Base-by-base conservation (phyloP, 1,140 invertebrate genomes). In the Scaptomyza pallida region DNA sequence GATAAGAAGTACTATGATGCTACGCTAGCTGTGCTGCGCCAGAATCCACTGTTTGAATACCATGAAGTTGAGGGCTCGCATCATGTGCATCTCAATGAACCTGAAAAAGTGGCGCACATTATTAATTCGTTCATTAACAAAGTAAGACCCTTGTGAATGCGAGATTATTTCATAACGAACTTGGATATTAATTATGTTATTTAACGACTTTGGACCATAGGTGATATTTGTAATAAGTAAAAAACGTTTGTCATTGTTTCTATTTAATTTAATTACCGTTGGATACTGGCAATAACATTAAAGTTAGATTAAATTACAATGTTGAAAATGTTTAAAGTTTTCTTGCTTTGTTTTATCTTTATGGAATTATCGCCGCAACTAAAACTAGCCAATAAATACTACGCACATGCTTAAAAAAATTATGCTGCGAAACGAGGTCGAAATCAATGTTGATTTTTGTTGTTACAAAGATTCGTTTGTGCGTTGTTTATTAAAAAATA, bases 81-180 rank as follows among this genome's bases (percentile, higher is more conserved):
- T 92, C 95, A 96, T 90, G 92, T 95, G 8, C 96, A 97, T 90
- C 92, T 97, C 40, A 95, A 94, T 56, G 92, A 95, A 75, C 94
- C 95, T 1, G 92, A 94, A 75, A 85, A 89, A 62, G 89, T 96
- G 62, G 93, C 93, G 3, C 91, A 92, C 15, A 81, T 93, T 33
- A 93, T 95, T 10, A 92, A 92, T 55, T 88, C 93, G 0, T 95
- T 95, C 89, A 91, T 95, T 62, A 73, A 92, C 70, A 94, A 93
- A 71, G 91, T 93, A 77, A 70, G 81, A 30, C 73, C 79, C 70
- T 50, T 71, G 56, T 77, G n/a, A 35, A 83, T 63, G 57, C 3
- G 15, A 41, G 19, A 2, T 5, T n/a, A 37, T 6, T 30, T 8
- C 26, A 9, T 37, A 37, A 37, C 12, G 10, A 37, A 3, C 12